These are phyloP conservation scores for Dorcus hopei DNA, from an alignment of 2,888 invertebrate species.

Conservation along the genomic window DNA sequence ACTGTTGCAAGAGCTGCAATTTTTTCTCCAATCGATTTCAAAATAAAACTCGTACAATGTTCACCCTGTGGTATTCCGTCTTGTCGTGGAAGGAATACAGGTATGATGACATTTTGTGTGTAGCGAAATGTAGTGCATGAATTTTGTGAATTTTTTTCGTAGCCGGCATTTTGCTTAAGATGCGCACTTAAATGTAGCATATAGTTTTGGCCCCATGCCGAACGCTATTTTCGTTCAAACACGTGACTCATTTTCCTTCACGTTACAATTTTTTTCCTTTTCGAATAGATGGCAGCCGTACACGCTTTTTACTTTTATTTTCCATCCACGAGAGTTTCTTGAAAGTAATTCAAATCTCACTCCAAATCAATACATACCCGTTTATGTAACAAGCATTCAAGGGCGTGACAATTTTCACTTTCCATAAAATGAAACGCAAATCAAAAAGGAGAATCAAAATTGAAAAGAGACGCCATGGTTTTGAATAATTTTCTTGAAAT, in stretches of 20 bases:
- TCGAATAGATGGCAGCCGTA: neutral
- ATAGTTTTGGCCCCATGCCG: constrained; percentile 23
- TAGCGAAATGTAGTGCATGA: constrained; percentile 16
- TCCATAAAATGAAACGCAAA: too few relatives aligned
- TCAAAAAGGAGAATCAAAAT: too few relatives aligned
- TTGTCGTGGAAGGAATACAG: constrained; percentile 47
- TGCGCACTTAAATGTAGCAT: constrained; percentile 7
- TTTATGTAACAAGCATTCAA: too few relatives aligned
- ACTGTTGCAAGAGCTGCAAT: constrained; percentile 26
- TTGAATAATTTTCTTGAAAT: too few relatives aligned
- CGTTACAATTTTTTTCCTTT: constrained; percentile 8
- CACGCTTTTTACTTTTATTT: neutral
- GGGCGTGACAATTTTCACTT: too few relatives aligned
- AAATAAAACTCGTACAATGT: constrained; percentile 36
- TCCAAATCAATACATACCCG: too few relatives aligned
- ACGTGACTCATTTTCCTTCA: neutral
- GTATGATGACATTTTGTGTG: constrained; percentile 33
- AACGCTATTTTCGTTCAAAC: constrained; percentile 20
- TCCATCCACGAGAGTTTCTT: too few relatives aligned
- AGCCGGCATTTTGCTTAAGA: constrained; percentile 7
- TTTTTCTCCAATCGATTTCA: constrained; percentile 14
- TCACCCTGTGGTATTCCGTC: constrained; percentile 48
- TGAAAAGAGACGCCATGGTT: too few relatives aligned
- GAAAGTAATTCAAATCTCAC: too few relatives aligned
- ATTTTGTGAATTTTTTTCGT: constrained; percentile 6